phyloP scores from a whole-genome alignment of 2,797 vertebrate species.

The Acrossocheilus fasciatus region DNA sequence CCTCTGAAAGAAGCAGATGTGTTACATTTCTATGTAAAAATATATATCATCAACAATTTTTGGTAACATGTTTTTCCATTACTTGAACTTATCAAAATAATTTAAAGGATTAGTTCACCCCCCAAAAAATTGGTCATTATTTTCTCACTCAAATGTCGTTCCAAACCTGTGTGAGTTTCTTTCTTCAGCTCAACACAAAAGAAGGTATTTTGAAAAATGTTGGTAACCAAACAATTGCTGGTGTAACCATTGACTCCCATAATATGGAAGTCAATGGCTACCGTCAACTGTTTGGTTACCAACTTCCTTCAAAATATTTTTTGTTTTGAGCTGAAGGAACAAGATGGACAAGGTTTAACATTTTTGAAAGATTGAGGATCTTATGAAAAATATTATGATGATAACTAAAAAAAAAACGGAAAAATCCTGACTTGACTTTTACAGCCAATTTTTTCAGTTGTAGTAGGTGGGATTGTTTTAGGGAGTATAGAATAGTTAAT shows the following conservation, averaged over 20 bases:
- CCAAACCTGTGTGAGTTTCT: neutral
- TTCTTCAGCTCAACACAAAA: neutral
- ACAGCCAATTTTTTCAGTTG: too few relatives aligned
- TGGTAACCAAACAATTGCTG: neutral
- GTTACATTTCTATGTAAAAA: conserved; percentile 31
- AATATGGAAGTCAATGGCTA: neutral
- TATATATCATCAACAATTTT: neutral
- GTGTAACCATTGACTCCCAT: neutral
- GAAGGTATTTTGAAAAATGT: neutral
- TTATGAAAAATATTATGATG: too few relatives aligned
- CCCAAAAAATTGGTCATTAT: neutral
- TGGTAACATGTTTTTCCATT: neutral
- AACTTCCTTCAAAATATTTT: too few relatives aligned
- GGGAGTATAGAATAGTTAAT: neutral
- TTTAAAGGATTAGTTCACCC: neutral
- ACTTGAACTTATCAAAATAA: neutral
- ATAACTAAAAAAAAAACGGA: too few relatives aligned
- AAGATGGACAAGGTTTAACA: too few relatives aligned
- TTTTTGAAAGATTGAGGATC: too few relatives aligned
- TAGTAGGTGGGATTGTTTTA: neutral
- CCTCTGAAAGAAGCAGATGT: conserved; percentile 58
- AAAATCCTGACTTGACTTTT: too few relatives aligned
- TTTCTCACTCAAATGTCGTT: neutral
- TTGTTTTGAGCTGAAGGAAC: neutral
- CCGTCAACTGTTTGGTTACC: neutral